Conservation (phyloP, 2,113 vertebrate species). For the Rhinoderma darwinii region DNA sequence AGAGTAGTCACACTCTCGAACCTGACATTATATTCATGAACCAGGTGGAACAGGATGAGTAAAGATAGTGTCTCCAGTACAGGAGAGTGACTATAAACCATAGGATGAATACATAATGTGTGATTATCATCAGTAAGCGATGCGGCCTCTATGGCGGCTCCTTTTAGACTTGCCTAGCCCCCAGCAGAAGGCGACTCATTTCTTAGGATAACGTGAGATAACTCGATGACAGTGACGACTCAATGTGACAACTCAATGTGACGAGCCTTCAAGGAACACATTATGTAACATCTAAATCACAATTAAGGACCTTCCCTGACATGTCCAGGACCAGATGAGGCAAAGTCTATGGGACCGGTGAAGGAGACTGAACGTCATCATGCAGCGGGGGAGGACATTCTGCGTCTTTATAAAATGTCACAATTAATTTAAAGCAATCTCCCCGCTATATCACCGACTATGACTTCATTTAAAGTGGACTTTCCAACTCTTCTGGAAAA, state of each 20-base stretch:
- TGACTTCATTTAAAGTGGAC: too few species aligned
- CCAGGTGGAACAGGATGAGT: too few species aligned
- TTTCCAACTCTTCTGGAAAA: too few species aligned
- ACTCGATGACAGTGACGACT: background rate
- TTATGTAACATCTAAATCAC: background rate
- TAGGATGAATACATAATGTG: too few species aligned
- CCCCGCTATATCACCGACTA: too few species aligned
- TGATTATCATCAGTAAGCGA: too few species aligned
- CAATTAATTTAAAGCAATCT: too few species aligned
- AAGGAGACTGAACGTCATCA: background rate
- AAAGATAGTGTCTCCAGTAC: too few species aligned
- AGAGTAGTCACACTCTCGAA: too few species aligned
- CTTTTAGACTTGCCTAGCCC: background rate
- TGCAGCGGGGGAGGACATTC: background rate
- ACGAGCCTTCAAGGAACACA: background rate
- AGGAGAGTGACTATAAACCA: too few species aligned
- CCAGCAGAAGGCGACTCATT: background rate
- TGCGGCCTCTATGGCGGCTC: background rate
- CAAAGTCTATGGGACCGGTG: background rate
- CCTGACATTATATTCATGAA: too few species aligned
- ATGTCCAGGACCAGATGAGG: background rate
- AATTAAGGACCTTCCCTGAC: constrained; percentile 7
- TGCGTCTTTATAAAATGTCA: too few species aligned
- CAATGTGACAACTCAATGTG: background rate
- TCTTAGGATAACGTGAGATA: background rate